A percentile compares a stretch with the other conserved stretches of the same genome.
phyloP scores from a whole-genome alignment of 2,888 invertebrate species.

The Drosophila fulvimacula region DNA sequence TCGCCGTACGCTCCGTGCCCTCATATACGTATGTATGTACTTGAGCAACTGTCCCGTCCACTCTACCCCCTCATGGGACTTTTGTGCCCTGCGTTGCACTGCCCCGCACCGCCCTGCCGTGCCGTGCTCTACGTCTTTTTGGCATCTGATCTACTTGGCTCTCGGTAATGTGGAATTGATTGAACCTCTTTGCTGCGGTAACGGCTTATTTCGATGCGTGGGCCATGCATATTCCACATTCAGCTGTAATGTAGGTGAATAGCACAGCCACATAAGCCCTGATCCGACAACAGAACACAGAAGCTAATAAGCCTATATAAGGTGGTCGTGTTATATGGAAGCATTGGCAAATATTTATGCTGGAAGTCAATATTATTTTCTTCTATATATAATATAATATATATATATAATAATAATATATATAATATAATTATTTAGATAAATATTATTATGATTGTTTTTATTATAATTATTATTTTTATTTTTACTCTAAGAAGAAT shows the following conservation, averaged over 20 bases:
- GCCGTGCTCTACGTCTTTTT: constrained; percentile 20
- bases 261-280: constrained; percentile 11
- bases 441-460: too few species aligned
- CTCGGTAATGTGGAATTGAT: constrained; percentile 54
- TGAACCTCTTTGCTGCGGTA: constrained; percentile 42
- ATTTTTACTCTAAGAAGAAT: too few species aligned
- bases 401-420: too few species aligned
- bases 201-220: constrained; percentile 31
- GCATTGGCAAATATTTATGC: background rate
- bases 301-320: constrained; percentile 29
- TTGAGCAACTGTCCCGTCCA: constrained; percentile 57
- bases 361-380: background rate
- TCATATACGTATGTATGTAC: constrained; percentile 10
- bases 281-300: constrained; percentile 7
- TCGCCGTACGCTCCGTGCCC: constrained; percentile 34
- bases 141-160: constrained; percentile 60
- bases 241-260: constrained; percentile 23
- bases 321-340: background rate
- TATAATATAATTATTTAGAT: background rate
- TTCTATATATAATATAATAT: too few species aligned
- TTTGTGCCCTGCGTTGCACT: background rate
- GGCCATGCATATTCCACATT: constrained; percentile 14
- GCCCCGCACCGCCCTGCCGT: background rate
- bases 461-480: too few species aligned
- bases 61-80: background rate